Conservation (phyloP, 1,140 invertebrate genomes). For the Coenobita brevimanus region DNA sequence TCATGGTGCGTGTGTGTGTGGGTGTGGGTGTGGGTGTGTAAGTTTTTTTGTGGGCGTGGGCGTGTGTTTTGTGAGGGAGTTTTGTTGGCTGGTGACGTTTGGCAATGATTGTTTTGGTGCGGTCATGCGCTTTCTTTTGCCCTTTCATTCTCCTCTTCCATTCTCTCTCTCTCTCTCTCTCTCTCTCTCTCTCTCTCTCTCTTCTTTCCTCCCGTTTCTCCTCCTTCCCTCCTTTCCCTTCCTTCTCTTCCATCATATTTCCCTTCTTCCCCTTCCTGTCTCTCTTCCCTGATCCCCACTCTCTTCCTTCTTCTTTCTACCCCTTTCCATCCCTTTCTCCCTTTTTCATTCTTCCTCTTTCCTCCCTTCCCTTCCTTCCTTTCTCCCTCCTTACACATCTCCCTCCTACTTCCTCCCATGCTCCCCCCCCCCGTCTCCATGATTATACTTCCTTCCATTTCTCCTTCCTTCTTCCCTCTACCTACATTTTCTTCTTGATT, state of each 20-base stretch:
- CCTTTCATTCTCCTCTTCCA: not conserved
- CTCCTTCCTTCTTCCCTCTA: not conserved
- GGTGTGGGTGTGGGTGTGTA: no score
- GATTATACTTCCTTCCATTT: not conserved
- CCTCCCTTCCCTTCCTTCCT: no score
- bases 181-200: not conserved
- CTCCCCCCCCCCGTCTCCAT: not conserved
- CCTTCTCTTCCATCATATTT: not conserved
- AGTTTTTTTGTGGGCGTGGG: no score
- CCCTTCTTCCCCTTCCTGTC: not conserved
- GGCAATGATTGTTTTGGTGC: not conserved
- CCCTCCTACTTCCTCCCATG: not conserved
- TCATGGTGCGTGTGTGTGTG: no score
- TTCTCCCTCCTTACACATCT: not conserved
- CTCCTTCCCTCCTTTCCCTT: conserved; percentile 1
- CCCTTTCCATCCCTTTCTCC: not conserved
- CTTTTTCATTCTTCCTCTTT: no score
- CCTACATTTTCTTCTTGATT: not conserved
- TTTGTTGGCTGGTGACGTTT: no score
- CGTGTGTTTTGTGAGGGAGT: no score
- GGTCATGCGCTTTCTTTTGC: not conserved
- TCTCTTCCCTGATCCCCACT: not conserved
- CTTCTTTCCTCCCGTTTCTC: not conserved
- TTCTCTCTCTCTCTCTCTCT: not conserved
- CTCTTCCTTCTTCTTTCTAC: not conserved